These are phyloP conservation scores for Podarcis cretensis DNA, from an alignment of 2,113 vertebrate species.

Conservation along the genomic window DNA sequence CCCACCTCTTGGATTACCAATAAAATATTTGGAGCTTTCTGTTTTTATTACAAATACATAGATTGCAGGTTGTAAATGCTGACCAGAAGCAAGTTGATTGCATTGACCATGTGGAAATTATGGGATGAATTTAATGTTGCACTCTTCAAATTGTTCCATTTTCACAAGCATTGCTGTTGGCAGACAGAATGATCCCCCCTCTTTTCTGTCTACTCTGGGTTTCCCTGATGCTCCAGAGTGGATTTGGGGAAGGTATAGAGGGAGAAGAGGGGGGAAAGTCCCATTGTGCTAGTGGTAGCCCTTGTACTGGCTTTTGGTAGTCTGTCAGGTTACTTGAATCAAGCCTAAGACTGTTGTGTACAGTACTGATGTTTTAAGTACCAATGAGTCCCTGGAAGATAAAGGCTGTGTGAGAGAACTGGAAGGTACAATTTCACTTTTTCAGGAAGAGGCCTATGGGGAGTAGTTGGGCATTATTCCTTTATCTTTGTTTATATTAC, in stretches of 20 bases:
- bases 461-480: not conserved
- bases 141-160: too few species aligned
- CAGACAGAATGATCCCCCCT: too few species aligned
- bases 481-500: too few species aligned
- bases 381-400: not conserved
- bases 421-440: not conserved
- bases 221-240: too few species aligned
- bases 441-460: not conserved
- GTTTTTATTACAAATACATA: not conserved
- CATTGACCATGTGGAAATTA: not conserved
- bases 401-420: not conserved
- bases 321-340: too few species aligned
- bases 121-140: not conserved
- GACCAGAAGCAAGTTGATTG: not conserved
- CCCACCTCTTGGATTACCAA: not conserved
- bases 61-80: not conserved
- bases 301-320: too few species aligned
- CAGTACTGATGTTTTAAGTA: not conserved
- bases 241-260: too few species aligned
- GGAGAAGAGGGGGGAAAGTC: too few species aligned
- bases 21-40: not conserved
- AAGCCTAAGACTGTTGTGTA: too few species aligned
- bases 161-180: too few species aligned
- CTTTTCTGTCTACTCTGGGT: too few species aligned
- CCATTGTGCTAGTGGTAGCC: too few species aligned